Evolutionary conservation across 2,888 invertebrate species (phyloP), one percentile per base, ranked within the genome.

Genomic region (Escarpia spicata): DNA sequence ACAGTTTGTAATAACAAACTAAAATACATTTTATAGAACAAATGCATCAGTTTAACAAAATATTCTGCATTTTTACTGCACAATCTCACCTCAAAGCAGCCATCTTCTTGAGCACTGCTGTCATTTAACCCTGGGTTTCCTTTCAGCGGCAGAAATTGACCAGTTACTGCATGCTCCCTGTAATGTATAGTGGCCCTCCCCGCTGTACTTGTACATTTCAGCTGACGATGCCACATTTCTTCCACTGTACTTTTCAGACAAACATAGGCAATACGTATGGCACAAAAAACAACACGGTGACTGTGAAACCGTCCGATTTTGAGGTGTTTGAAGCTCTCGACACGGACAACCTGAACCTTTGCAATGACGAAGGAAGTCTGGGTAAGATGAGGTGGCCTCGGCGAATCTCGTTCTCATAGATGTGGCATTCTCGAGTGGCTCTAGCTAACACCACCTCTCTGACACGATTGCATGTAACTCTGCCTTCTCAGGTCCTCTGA

Each of bases 291-390:
- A 99, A 99, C 97, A 97, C 98, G 95, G 98, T 99, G 10, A 97
- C 98, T 91, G 99, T 99, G 37, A 98, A 98, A 95, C 98, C 98
- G 97, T 98, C 98, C 0, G 99, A 99, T 96, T 99, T 99, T 97
- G 99, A 99, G 97, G 99, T 99, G 92, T 99, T 99, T 96, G 98
- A 99, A 97, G 99, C 99, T 37, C 97, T 99, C 93, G 99, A 98
- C 92, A 98, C 98, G 96, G 99, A 99, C 96, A 95, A 92, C 75
- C 75, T 26, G 75, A 75, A n/a, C n/a, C n/a, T 75, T 19, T 75
- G 75, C 75, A 75, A 26, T 75, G 75, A 75, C 75, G 75, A 75
- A n/a, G 75, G 75, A 75, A 75, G 75, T 26, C 75, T 75, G 75
- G 75, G 75, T 75, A 75, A 75, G 75, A 75, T 19, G 19, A 26